Percentiles rank a stretch among this genome's conserved stretches.
phyloP scores from a whole-genome alignment of 2,113 vertebrate species.

The Parotia lawesii region DNA sequence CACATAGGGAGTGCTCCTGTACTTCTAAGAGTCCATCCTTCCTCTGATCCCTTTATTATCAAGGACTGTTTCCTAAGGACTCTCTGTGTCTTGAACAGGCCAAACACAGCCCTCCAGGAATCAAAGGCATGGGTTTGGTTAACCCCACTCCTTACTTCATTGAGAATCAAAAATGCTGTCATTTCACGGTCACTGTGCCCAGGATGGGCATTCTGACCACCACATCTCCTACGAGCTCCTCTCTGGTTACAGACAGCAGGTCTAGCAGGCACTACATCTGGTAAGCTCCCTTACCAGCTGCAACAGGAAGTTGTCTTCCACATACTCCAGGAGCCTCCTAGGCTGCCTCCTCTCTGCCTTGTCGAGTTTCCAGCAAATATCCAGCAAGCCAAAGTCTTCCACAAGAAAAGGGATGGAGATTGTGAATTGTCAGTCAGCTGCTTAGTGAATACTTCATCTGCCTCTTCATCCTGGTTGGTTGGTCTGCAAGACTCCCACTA shows the following conservation, averaged over 20 bases:
- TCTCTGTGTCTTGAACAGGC: not conserved
- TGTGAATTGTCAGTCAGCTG: not conserved
- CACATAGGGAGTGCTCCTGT: not conserved
- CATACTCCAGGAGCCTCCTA: not conserved
- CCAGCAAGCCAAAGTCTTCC: not conserved
- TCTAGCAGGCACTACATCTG: no score
- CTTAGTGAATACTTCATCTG: not conserved
- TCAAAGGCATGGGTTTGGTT: not conserved
- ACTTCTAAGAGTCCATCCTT: not conserved
- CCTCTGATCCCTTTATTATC: not conserved
- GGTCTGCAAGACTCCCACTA: not conserved
- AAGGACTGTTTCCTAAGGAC: not conserved
- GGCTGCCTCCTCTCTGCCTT: not conserved
- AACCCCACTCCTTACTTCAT: not conserved
- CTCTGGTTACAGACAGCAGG: not conserved
- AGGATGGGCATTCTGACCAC: not conserved
- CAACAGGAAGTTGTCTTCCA: not conserved
- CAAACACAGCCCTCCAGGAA: not conserved
- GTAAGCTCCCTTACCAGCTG: not conserved
- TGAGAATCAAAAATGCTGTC: not conserved
- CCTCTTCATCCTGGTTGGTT: not conserved
- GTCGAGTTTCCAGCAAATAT: not conserved
- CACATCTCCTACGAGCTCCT: not conserved
- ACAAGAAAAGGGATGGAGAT: not conserved
- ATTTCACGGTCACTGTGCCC: not conserved